Base-by-base conservation (phyloP, 30 jellyfish, hydroid and myxozoan genomes). In the Pseudorhiza aurosa region DNA sequence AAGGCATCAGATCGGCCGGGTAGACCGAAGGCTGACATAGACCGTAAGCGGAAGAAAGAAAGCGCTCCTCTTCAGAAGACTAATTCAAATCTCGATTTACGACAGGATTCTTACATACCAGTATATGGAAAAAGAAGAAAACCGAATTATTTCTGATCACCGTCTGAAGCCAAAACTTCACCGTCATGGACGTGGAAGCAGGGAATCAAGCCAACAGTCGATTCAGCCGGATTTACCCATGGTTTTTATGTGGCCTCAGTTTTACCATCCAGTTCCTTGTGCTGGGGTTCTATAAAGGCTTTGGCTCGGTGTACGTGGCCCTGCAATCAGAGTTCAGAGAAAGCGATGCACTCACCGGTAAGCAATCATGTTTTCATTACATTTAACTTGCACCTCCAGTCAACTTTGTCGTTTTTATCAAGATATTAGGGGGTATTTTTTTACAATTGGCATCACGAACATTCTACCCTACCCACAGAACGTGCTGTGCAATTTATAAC, bases 341-440 rank as follows among this genome's bases (percentile, higher is more conserved):
- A 25, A 79, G 96, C 77, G 96, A 88, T 53, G 88, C 95, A 37
- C 90, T 77, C 22, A 82, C 98, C 15, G 90, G 98, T 91, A 85
- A 84, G 85, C 35, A 8, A 27, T 11, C 14, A 22, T 26, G 22
- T 50, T 49, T 30, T 4, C 4, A 7, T 14, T 26, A 17, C 45
- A 14, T n/a, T n/a, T n/a, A n/a, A n/a, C n/a, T n/a, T n/a, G n/a
- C n/a, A n/a, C n/a, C n/a, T n/a, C n/a, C n/a, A n/a, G n/a, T n/a
- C n/a, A n/a, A n/a, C n/a, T n/a, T n/a, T n/a, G n/a, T n/a, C n/a
- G n/a, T n/a, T n/a, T n/a, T n/a, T n/a, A n/a, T n/a, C n/a, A n/a
- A n/a, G n/a, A n/a, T n/a, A n/a, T n/a, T n/a, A n/a, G n/a, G n/a
- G n/a, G n/a, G n/a, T n/a, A n/a, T n/a, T n/a, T n/a, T n/a, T n/a